These are phyloP conservation scores for Pelecanoides urinatrix DNA, from an alignment of 2,113 vertebrate genomes.

Conservation along the genomic window DNA sequence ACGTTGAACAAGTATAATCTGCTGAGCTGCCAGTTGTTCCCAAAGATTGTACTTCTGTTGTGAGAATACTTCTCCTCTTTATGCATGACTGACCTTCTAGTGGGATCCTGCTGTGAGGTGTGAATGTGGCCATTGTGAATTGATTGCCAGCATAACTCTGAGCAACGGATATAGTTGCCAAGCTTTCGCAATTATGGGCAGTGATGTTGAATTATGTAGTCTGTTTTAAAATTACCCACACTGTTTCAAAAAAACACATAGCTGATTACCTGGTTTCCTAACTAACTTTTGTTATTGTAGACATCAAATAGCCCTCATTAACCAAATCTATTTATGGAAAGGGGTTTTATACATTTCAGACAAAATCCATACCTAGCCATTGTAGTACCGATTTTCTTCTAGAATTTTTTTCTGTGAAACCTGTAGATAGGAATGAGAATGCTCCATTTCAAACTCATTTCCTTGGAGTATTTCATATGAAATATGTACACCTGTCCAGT, in stretches of 20 bases:
- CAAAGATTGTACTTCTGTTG: conserved; percentile 12
- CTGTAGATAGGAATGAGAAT: not conserved
- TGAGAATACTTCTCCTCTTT: conserved; percentile 1
- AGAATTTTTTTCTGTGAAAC: not conserved
- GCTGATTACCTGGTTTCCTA: not conserved
- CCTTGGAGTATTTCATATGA: not conserved
- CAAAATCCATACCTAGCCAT: not conserved
- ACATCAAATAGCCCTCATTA: not conserved
- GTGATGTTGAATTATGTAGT: not conserved
- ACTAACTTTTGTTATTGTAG: not conserved
- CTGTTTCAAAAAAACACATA: not conserved
- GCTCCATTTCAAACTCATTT: not conserved
- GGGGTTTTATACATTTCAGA: not conserved
- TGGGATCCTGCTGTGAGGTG: not conserved
- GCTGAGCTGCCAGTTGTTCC: conserved; percentile 19
- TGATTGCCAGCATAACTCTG: not conserved
- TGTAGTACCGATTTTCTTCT: not conserved
- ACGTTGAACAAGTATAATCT: conserved; percentile 2
- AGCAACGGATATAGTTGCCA: not conserved
- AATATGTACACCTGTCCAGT: not conserved
- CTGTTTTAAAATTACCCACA: not conserved
- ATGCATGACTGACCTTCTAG: conserved; percentile 1
- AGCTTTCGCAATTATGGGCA: not conserved
- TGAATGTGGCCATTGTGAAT: not conserved
- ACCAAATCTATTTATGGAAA: not conserved